Base-by-base conservation (phyloP, 30 jellyfish, hydroid and myxozoan species). In the Pseudorhiza aurosa region DNA sequence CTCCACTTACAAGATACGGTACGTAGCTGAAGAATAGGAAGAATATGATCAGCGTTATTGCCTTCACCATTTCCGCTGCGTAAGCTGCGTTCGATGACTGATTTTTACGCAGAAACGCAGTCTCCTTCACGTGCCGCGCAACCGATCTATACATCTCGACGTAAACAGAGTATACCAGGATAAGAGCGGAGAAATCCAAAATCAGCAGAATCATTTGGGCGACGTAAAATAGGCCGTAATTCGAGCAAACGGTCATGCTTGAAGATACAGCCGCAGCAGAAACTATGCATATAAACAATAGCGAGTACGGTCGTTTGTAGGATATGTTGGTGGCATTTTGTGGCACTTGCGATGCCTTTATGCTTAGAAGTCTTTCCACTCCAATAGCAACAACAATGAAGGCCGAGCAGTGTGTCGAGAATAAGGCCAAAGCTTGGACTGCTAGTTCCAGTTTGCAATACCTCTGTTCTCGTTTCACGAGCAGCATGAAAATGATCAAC, bases 81-180 rank as follows among this genome's bases (percentile, higher is more conserved):
- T 80, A 80, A 24, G 91, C 46, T 8, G 84, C 75, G 3, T 56
- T n/a, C 9, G 75, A 2, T 18, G 72, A 27, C n/a, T 50, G 49
- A 69, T 62, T 60, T 24, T 30, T 31, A 25, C 91, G 65, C 35
- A 80, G 75, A 15, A 80, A 10, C 26, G 72, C 69, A 1, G 91
- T 80, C 53, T 56, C 72, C 71, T 39, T 64, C 2, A 67, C 77
- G 49, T 80, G 91, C 8, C 75, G 82, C 27, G 43, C 27, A 0
- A 80, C 91, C n/a, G 83, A 73, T 31, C 91, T 57, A 58, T 55
- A 80, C 50, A 58, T 80, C 31, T 80, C 91, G 58, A 80, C 65
- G 44, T 80, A 80, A 11, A 77, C 91, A 17, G 91, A 55, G 45
- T 80, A 80, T 30, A 80, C 81, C 18, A 47, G 14, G 26, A 80